These are phyloP conservation scores for Sialia sialis DNA, from an alignment of 2,113 vertebrate genomes.

Conservation along the genomic window DNA sequence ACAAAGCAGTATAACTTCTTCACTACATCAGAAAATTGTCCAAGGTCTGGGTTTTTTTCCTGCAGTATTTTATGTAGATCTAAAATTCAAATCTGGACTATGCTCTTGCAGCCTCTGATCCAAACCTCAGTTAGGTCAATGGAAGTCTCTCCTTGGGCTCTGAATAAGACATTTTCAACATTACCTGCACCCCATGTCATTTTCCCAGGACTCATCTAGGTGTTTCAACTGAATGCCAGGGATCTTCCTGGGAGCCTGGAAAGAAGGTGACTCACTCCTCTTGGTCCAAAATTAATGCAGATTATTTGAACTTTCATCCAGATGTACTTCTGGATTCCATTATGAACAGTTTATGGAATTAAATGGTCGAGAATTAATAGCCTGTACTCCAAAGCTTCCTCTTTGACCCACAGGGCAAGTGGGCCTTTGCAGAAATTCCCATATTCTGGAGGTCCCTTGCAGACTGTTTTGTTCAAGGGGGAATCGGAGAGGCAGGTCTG, in stretches of 20 bases:
- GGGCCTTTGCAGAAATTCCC: not conserved
- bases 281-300: not conserved
- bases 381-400: not conserved
- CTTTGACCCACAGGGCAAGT: not conserved
- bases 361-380: not conserved
- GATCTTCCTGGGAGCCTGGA: not conserved
- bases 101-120: not conserved
- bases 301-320: not conserved
- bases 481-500: not conserved
- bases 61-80: not conserved
- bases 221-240: not conserved
- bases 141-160: not conserved
- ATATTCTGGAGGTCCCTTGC: not conserved
- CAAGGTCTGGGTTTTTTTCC: fast-evolving
- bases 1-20: not conserved
- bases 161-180: not conserved
- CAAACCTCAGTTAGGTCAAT: not conserved
- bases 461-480: not conserved
- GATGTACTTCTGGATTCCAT: not conserved
- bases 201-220: not conserved
- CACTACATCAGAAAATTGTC: not conserved
- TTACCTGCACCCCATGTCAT: not conserved
- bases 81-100: not conserved
- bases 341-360: not conserved
- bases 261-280: not conserved